Evolutionary conservation across 2,888 invertebrate species (phyloP).

Genomic region (Hydriomena furcata): DNA sequence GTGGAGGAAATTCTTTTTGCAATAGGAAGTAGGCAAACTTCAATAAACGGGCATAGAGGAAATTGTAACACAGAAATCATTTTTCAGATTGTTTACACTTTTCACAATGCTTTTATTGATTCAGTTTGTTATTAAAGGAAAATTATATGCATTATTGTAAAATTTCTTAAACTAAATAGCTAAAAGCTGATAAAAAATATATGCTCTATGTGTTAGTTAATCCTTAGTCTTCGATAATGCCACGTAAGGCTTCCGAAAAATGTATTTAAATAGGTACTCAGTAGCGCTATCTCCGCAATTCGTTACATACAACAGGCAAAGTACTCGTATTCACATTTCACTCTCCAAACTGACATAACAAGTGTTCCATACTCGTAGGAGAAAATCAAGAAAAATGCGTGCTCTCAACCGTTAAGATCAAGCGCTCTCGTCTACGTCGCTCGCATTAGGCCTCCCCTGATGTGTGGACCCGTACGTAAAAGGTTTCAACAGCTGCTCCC

Average conservation of each 20-base stretch:
- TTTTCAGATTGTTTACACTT: no score
- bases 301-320: constrained; percentile 8
- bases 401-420: constrained; percentile 51
- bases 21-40: constrained; percentile 17
- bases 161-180: no score
- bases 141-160: no score
- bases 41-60: constrained; percentile 14
- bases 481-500: constrained; percentile 74
- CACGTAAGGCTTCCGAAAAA: no score
- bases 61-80: constrained; percentile 4
- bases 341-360: constrained; percentile 35
- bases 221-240: no score
- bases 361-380: constrained; percentile 27
- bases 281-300: not conserved
- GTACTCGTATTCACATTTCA: constrained; percentile 16
- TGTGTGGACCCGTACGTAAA: constrained; percentile 52
- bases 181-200: no score
- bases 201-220: no score
- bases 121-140: no score
- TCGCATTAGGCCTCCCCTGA: constrained; percentile 55
- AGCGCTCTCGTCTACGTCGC: constrained; percentile 56
- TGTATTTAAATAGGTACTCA: no score
- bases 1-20: constrained; percentile 7
- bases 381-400: constrained; percentile 52
- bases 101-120: no score